Conservation (phyloP, 2,888 invertebrate species). For the Psylliodes chrysocephalus region DNA sequence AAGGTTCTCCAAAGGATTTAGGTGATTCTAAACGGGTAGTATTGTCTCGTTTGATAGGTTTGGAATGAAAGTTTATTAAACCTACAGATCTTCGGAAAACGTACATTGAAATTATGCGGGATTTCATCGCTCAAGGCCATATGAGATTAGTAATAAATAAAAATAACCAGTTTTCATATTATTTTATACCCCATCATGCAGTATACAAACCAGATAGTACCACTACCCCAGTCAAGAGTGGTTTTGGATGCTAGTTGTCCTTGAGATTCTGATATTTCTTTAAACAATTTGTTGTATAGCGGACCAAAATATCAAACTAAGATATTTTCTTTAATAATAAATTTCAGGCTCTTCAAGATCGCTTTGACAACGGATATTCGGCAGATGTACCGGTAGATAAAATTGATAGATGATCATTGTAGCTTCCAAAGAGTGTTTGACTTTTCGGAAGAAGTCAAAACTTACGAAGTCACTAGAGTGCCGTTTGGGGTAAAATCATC, state of each 20-base stretch:
- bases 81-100: neutral
- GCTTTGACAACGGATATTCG: too few relatives aligned
- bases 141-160: neutral
- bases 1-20: constrained; percentile 5
- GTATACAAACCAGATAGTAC: too few relatives aligned
- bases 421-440: too few relatives aligned
- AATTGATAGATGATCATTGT: too few relatives aligned
- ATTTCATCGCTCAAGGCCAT: constrained; percentile 23
- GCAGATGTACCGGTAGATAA: too few relatives aligned
- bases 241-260: constrained; percentile 16
- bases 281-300: constrained; percentile 13
- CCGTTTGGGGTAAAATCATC: too few relatives aligned
- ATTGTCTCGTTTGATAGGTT: neutral
- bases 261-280: constrained; percentile 3
- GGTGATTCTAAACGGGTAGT: neutral
- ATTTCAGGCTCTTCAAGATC: too few relatives aligned
- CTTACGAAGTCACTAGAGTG: too few relatives aligned
- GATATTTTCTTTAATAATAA: too few relatives aligned
- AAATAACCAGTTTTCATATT: neutral
- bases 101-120: constrained; percentile 14
- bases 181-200: constrained; percentile 16
- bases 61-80: constrained; percentile 1
- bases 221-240: constrained; percentile 6
- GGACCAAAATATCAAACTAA: too few relatives aligned
- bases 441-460: too few relatives aligned